Base-by-base conservation (phyloP, 2,888 invertebrate genomes). In the Sesia apiformis region DNA sequence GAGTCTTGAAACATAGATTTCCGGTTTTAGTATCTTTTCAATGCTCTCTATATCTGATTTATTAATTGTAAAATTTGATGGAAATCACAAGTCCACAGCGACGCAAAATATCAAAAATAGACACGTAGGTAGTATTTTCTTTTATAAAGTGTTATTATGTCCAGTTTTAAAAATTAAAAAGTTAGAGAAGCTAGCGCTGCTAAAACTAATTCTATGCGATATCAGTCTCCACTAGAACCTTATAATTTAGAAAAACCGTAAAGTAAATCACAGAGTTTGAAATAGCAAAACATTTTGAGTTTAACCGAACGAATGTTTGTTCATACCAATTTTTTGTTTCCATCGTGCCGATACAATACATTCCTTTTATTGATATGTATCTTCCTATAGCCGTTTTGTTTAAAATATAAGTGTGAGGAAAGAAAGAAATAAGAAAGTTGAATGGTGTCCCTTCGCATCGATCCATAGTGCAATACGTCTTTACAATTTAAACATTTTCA, bases 141-240 rank as follows among this genome's bases (percentile, higher is more conserved):
- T 72, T 63, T 64, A 63, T 61, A 69, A 70, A 74, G 59, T 63
- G 69, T 8, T 67, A 78, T 70, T 71, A 75, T 78, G 78, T 77
- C 70, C 78, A 82, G 80, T 82, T 75, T 74, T 72, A 78, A 74
- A 73, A 83, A 77, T 77, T 74, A 80, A 76, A 80, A 77, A 78
- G 77, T 81, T 74, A 83, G 81, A 84, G 85, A 89, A 86, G 88
- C 88, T 89, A 89, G 88, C 89, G 86, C 81, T 78, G 88, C 88
- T 89, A 89, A 87, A 88, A 86, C 88, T 88, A 87, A 85, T 46
- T 85, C 87, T 89, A 89, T 79, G 87, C 86, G 82, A 79, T 87
- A 87, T 89, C 89, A 89, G 89, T 89, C 89, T 89, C 89, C 87
- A 85, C 84, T 88, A 88, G 82, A 85, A 84, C 75, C 89, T 88